A percentile compares a stretch with the other conserved stretches of the same genome.
Conservation (phyloP, 2,113 vertebrate species). For the Silurus meridionalis region DNA sequence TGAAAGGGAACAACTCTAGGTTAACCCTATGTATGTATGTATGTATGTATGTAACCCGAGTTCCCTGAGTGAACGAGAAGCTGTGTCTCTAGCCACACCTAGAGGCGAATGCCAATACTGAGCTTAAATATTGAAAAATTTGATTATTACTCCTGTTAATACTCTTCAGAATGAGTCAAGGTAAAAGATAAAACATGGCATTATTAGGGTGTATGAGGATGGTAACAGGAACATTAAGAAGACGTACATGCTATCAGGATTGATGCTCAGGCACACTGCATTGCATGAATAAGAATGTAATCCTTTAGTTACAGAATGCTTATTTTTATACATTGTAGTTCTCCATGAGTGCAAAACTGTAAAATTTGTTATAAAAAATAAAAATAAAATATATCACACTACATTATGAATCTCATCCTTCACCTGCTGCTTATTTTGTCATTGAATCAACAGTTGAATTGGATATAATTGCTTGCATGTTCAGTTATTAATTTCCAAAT, state of each 20-base stretch:
- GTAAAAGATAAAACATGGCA: background rate
- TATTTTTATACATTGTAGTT: background rate
- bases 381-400: background rate
- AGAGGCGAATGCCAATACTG: too few species aligned
- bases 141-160: too few species aligned
- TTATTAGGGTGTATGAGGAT: background rate
- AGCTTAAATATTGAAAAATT: too few species aligned
- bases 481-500: background rate
- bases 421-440: background rate
- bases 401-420: conserved; percentile 7
- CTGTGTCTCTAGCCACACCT: too few species aligned
- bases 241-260: background rate
- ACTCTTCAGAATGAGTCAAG: background rate
- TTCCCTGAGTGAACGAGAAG: too few species aligned
- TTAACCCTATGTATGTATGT: too few species aligned
- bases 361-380: background rate
- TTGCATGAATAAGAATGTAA: background rate
- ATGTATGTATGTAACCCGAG: too few species aligned
- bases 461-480: background rate
- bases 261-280: background rate
- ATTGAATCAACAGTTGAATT: background rate
- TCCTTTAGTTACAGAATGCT: background rate
- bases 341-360: background rate
- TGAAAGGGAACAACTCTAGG: too few species aligned
- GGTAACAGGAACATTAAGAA: background rate